Conservation (phyloP, 2,797 vertebrate genomes). For the Melanotaenia parkinsoni region DNA sequence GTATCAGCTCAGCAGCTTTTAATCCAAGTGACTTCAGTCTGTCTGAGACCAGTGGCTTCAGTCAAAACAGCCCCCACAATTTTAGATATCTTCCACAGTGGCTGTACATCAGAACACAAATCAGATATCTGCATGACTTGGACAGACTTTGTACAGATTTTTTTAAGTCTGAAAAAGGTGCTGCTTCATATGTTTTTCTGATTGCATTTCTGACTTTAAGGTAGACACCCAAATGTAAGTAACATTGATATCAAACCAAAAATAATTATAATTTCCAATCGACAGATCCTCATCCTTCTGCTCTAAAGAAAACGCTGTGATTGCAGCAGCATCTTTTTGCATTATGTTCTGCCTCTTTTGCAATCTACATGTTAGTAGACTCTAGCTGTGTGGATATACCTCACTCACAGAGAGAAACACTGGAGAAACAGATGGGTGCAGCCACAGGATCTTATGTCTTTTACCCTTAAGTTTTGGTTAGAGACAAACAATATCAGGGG, state of each 20-base stretch:
- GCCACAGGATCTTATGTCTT: background rate
- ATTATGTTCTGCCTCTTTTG: background rate
- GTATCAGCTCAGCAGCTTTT: slow-evolving; percentile 68
- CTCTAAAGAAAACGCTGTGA: background rate
- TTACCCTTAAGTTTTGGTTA: too few relatives aligned
- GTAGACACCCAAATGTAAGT: background rate
- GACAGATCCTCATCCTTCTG: background rate
- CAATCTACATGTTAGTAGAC: background rate
- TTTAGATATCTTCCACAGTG: background rate
- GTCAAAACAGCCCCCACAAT: slow-evolving; percentile 50
- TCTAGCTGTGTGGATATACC: background rate
- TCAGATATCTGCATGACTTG: background rate
- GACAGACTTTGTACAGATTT: background rate
- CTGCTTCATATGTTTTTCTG: background rate
- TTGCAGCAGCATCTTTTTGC: background rate
- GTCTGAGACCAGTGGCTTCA: slow-evolving; percentile 64
- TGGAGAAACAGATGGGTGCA: background rate
- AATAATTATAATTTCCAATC: background rate
- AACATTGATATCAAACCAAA: background rate
- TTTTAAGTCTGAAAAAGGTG: background rate
- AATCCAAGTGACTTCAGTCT: slow-evolving; percentile 72
- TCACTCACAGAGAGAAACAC: background rate
- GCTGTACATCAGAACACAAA: background rate
- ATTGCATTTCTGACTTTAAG: background rate
- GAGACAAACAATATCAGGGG: background rate